These are phyloP conservation scores for Atta texana DNA, from an alignment of 1,140 invertebrate genomes.

Conservation along the genomic window DNA sequence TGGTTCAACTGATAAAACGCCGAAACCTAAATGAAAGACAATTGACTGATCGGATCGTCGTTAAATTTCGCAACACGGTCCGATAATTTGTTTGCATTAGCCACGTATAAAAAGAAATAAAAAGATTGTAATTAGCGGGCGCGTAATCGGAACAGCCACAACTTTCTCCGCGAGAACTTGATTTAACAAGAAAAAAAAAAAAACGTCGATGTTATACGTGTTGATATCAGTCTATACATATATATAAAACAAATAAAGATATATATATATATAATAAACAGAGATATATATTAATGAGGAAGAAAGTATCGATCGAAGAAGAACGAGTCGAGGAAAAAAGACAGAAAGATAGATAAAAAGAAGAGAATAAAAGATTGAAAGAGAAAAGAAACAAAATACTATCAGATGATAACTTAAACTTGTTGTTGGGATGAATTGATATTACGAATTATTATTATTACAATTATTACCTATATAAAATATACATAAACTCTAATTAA, in stretches of 20 bases:
- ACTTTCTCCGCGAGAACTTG: conserved; percentile 57
- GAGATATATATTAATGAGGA: conserved; percentile 78
- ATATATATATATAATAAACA: conserved; percentile 74
- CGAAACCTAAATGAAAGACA: conserved; percentile 61
- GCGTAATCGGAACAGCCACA: conserved; percentile 64
- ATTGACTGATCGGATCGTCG: conserved; percentile 58
- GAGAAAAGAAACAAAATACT: conserved; percentile 69
- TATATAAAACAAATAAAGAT: conserved; percentile 75
- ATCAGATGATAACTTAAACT: conserved; percentile 77
- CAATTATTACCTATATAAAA: conserved; percentile 77
- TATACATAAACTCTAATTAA: conserved; percentile 81
- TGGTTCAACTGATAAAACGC: conserved; percentile 65
- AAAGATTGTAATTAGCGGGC: conserved; percentile 66
- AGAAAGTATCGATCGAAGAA: conserved; percentile 73
- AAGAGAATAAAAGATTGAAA: neutral
- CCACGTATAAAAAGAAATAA: conserved; percentile 8
- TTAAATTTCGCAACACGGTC: conserved; percentile 20
- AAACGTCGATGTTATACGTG: conserved; percentile 79
- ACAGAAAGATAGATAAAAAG: neutral
- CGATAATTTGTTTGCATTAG: conserved; percentile 50
- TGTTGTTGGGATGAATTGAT: conserved; percentile 80
- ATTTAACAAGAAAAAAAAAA: conserved; percentile 59
- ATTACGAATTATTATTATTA: conserved; percentile 77
- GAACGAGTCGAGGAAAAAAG: conserved; percentile 1
- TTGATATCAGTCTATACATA: conserved; percentile 81